Evolutionary conservation across 2,113 vertebrate species (phyloP).

Genomic region (Notiomystis cincta): DNA sequence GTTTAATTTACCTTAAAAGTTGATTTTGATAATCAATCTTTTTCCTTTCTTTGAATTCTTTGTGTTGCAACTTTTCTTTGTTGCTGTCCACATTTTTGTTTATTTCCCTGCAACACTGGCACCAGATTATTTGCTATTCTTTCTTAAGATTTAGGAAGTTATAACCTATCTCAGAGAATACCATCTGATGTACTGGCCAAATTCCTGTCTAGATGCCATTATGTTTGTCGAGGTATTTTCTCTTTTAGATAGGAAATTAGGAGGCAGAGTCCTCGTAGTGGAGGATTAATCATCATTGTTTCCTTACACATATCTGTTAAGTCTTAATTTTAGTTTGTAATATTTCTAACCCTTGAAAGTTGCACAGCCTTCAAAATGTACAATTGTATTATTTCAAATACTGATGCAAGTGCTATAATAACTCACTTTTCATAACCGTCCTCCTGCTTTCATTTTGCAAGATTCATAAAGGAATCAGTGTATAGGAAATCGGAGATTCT

Average conservation of each 20-base stretch:
- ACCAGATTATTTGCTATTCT: background rate
- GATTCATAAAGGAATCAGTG: background rate
- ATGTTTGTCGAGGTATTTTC: background rate
- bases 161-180: background rate
- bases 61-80: background rate
- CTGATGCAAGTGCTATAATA: background rate
- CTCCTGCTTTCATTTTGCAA: background rate
- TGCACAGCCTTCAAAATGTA: background rate
- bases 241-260: background rate
- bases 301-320: background rate
- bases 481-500: background rate
- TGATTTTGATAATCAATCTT: background rate
- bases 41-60: background rate
- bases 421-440: background rate
- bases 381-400: background rate
- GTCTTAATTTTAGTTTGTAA: background rate
- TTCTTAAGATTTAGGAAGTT: background rate
- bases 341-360: background rate
- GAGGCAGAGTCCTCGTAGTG: background rate
- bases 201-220: background rate
- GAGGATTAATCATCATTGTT: background rate
- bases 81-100: background rate
- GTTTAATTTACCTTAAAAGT: background rate
- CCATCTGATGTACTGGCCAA: accelerated
- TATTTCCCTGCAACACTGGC: background rate